A percentile compares a stretch with the other conserved stretches of the same genome.
These are phyloP conservation scores for Dynastes maya DNA, from an alignment of 2,888 invertebrate species.

Conservation along the genomic window DNA sequence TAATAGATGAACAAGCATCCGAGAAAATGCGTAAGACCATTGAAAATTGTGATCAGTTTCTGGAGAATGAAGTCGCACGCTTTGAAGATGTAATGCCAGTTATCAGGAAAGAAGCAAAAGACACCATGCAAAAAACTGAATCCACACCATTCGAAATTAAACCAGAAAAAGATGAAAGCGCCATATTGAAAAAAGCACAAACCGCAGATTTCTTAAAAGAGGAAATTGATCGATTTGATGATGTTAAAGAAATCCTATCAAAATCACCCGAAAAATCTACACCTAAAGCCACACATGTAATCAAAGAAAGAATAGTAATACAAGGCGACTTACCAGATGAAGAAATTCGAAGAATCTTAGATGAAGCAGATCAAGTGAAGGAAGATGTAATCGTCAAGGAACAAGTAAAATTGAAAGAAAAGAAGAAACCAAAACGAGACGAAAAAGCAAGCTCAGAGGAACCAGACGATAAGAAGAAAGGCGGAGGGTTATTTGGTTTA, in stretches of 20 bases:
- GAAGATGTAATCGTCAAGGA: slow-evolving; percentile 14
- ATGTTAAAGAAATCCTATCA: neutral
- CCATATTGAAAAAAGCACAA: too few relatives aligned
- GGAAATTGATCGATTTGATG: too few relatives aligned
- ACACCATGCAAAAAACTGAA: too few relatives aligned
- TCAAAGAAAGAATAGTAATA: slow-evolving; percentile 32
- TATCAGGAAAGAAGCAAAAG: too few relatives aligned
- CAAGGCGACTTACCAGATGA: slow-evolving; percentile 25
- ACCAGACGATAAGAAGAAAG: slow-evolving; percentile 54
- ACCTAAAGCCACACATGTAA: neutral
- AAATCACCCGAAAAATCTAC: slow-evolving; percentile 4
- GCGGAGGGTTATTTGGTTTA: slow-evolving; percentile 57
- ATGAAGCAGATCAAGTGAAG: neutral
- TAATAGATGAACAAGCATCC: slow-evolving; percentile 21
- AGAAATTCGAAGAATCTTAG: slow-evolving; percentile 33
- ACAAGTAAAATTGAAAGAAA: slow-evolving; percentile 40
- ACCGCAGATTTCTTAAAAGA: too few relatives aligned
- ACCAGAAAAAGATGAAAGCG: too few relatives aligned
- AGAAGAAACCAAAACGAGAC: slow-evolving; percentile 52
- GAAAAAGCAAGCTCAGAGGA: slow-evolving; percentile 9
- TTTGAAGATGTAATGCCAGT: too few relatives aligned
- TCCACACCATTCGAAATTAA: too few relatives aligned
- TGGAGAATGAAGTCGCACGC: too few relatives aligned
- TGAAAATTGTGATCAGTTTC: too few relatives aligned
- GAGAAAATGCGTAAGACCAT: slow-evolving; percentile 5